phyloP scores from a whole-genome alignment of 2,888 invertebrate species.

The Arge pagana region DNA sequence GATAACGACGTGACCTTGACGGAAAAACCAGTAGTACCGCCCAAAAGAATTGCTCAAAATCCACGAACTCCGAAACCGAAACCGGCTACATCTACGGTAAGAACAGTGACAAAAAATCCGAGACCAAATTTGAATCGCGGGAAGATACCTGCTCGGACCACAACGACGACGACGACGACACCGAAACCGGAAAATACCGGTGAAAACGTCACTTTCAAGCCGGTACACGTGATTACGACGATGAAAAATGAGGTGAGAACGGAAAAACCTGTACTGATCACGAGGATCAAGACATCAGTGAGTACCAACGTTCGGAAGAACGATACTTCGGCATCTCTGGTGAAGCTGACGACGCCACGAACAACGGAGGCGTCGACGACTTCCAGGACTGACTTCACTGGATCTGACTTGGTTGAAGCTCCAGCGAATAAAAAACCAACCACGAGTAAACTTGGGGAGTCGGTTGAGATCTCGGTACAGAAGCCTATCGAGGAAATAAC shows the following conservation, averaged over 20 bases:
- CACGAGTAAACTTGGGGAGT: conserved; percentile 40
- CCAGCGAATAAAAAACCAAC: conserved; percentile 36
- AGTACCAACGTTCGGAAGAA: conserved; percentile 63
- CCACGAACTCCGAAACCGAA: not conserved
- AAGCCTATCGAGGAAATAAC: conserved; percentile 42
- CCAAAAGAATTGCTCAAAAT: conserved; percentile 30
- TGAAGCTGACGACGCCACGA: conserved; percentile 37
- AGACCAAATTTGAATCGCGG: conserved; percentile 26
- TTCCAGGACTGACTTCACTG: conserved; percentile 7
- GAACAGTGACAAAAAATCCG: conserved; percentile 10
- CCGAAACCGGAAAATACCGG: conserved; percentile 40
- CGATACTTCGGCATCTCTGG: conserved; percentile 54
- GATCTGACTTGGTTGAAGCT: conserved; percentile 27
- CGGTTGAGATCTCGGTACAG: conserved; percentile 46
- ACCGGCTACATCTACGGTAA: not conserved
- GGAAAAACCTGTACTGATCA: conserved; percentile 53
- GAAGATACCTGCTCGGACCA: conserved; percentile 37
- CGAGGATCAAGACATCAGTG: conserved; percentile 68
- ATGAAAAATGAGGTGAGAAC: conserved; percentile 38
- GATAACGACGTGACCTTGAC: conserved; percentile 26
- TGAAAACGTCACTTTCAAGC: conserved; percentile 53
- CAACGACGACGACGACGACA: conserved; percentile 33
- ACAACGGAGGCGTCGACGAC: conserved; percentile 16
- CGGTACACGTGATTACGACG: conserved; percentile 38
- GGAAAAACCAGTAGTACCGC: conserved; percentile 24